Evolutionary conservation across 53 echinoderm and acorn worm genomes (phyloP), one percentile per base, ranked within the genome.

Genomic region (Apostichopus leukothele): DNA sequence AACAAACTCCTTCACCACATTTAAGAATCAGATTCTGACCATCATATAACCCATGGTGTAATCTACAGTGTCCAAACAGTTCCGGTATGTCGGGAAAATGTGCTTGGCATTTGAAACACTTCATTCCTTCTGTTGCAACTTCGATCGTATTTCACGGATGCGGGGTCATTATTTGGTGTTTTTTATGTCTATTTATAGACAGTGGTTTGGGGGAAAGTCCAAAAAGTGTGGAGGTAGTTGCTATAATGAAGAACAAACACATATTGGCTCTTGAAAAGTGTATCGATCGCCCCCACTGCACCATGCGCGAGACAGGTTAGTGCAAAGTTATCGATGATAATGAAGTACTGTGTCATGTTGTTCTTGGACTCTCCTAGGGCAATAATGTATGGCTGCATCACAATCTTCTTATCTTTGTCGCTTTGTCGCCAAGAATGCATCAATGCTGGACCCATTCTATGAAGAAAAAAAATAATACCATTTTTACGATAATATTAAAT

Each of bases 181-280:
- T 13, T 67, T 16, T 5, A n/a, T 55, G 9, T 55, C 6, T 8
- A 55, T 55, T 55, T 55, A 55, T 55, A 55, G 9, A 55, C 55
- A 55, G 9, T 55, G 55, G 55, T 67, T 67, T 67, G 67, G 5
- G 14, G 67, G n/a, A 90, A 92, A 23, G 92, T 92, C 92, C 92
- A 92, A 57, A 90, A 90, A 71, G 76, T 90, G 13, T 78, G 87
- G 50, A 92, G 87, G 53, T 67, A 73, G 52, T 11, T 27, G 78
- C 86, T 75, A 60, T 92, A 92, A 21, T 92, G 78, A 51, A 89
- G 78, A 78, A 89, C 79, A 60, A 92, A 86, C 11, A 92, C 80
- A 87, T 90, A 89, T 75, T 92, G 92, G 52, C 85, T 71, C 52
- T 92, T 92, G 79, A 90, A 92, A 21, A 92, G 89, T 60, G 83